Evolutionary conservation across 2,113 vertebrate species (phyloP).

Genomic region (Leuciscus idus): DNA sequence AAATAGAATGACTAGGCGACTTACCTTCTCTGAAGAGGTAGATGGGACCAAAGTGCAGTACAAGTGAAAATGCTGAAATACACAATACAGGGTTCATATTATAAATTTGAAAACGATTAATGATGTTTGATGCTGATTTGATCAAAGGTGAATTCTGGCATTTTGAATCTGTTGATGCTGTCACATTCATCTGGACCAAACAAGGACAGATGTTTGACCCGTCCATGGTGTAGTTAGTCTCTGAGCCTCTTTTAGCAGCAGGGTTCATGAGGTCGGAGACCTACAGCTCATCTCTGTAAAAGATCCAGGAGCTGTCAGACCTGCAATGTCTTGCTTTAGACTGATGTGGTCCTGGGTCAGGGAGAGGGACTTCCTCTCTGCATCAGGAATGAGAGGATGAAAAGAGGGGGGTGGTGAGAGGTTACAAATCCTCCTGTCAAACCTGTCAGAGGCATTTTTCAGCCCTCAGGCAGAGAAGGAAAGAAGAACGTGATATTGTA

Average conservation of each 20-base stretch:
- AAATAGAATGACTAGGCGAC: conserved; percentile 49
- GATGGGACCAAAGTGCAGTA: conserved; percentile 3
- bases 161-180: background rate
- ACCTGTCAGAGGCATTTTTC: conserved; percentile 21
- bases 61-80: background rate
- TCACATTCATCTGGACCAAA: conserved; percentile 59
- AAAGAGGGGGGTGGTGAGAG: background rate
- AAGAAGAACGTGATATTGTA: background rate
- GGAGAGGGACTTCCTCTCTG: conserved; percentile 32
- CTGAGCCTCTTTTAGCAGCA: conserved; percentile 45
- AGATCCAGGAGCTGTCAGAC: conserved; percentile 64
- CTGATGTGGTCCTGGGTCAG: conserved; percentile 33
- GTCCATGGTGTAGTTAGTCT: conserved; percentile 51
- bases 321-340: conserved; percentile 1
- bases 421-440: conserved; percentile 26
- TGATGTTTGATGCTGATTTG: background rate
- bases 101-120: background rate
- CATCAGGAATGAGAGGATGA: conserved; percentile 8
- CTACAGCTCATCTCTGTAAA: conserved; percentile 58
- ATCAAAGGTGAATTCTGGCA: background rate
- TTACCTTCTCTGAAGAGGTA: background rate
- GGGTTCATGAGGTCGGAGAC: conserved; percentile 50
- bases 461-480: conserved; percentile 28
- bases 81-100: background rate
- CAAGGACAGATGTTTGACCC: conserved; percentile 64